Base-by-base conservation (phyloP, 2,888 invertebrate species). In the Dasysyrphus albostriatus region DNA sequence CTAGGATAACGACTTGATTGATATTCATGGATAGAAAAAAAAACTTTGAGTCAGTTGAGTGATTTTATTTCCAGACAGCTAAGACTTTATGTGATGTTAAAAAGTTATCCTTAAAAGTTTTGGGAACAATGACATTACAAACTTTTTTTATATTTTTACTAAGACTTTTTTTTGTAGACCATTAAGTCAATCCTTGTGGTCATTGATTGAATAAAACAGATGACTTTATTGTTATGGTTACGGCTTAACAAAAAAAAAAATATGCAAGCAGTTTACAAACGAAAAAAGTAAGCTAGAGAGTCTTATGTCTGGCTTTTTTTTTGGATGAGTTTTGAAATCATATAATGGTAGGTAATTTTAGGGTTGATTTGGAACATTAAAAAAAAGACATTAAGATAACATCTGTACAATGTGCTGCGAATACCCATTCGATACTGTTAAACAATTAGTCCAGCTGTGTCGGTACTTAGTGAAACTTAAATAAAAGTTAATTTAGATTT, bases 1-100 rank as follows among this genome's bases (percentile, higher is more conserved):
- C 39, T 69, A 29, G 54, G 51, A 69, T 69, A 69, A 69, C 39
- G n/a, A 69, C 29, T 69, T 69, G 69, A 69, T 69, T 69, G 54
- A 69, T 69, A 54, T 54, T 69, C 69, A 69, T 54, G 65, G 34
- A 16, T 65, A n/a, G 10, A 16, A n/a, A 16, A 69, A 37, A 3
- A 39, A 51, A 39, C n/a, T 49, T 24, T 3, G 29, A 54, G 29
- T 29, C 54, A 54, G 37, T 54, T 37, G 69, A 69, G 69, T 69
- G 69, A 54, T 54, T 51, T 69, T 69, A 54, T 69, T 69, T 54
- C 34, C 54, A 54, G 37, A 69, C 51, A 39, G 24, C 54, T 29
- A 32, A 39, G n/a, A 39, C 12, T 49, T 47, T 47, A 5, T 32
- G 6, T 37, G 49, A 37, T 9, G 14, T 14, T 61, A 24, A 34